Base-by-base conservation (phyloP, 64 coral and sea anemone species). In the Montipora capricornis region DNA sequence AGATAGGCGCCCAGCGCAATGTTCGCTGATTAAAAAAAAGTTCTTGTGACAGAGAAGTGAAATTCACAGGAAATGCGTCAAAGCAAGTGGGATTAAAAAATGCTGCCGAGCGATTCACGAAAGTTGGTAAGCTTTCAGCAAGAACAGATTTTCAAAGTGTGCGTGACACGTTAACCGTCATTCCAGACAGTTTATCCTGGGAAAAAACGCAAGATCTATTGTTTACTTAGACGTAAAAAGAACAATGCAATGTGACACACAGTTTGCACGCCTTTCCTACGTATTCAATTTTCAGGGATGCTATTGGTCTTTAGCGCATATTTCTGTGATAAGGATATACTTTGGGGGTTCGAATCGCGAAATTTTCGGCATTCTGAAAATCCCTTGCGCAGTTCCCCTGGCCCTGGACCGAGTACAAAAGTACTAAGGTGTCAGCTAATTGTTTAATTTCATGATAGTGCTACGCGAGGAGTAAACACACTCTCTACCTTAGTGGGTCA, bases 181-280 rank as follows among this genome's bases (percentile, higher is more conserved):
- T 47, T 62, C 61, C 81, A 84, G 61, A 84, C 81, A 68, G 26
- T 45, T n/a, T n/a, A 0, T 17, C 61, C 81, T 19, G 7, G 9
- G 14, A 7, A 64, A 15, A 14, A 64, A 6, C 0, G 12, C 5
- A 46, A 10, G 8, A 8, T 9, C 11, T 76, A 49, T 78, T 19
- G 17, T 1, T 78, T 45, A 78, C 76, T 47, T 49, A 57, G 2
- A 57, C 53, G 53, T 37, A 37, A 37, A 76, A 26, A 76, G 69
- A 20, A 75, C 76, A 78, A 48, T 49, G 14, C 12, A 17, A 78
- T 78, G 82, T 71, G 82, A 86, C 82, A 86, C 0, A 47, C 3
- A 49, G 13, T 47, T 68, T 68, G 24, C 44, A 86, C 82, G 82
- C 82, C 82, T 86, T 86, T 86, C 82, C 82, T 70, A n/a, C 44